Base-by-base conservation (phyloP, 2,797 vertebrate genomes). In the Ibycter americanus region DNA sequence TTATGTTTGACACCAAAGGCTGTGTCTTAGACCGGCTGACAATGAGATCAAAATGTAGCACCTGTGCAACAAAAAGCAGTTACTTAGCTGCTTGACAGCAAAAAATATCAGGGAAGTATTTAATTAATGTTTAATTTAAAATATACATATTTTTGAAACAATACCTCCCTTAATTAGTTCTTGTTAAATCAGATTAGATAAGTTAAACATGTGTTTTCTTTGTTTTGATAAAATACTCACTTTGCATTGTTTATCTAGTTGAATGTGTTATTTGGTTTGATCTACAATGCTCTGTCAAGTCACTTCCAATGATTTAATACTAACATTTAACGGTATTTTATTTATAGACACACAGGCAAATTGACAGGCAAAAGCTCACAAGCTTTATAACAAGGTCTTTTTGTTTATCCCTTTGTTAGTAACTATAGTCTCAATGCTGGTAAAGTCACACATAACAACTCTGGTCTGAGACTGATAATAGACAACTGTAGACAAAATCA, bases 1-100 rank as follows among this genome's bases (percentile, higher is more conserved):
- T 9, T 61, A n/a, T 1, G 0, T 59, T 83, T 74, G 32, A 77
- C 29, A 74, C 3, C 0, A 0, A 67, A 52, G 9, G 21, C 19
- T 14, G 1, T 44, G 11, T 58, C 26, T 72, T 36, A n/a, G 6
- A 36, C 20, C 5, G 6, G 7, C 17, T 74, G 56, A 67, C 32
- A 83, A 7, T 23, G 44, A 51, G 6, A 18, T 49, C 16, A 40
- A 40, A 86, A 52, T 2, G 9, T 3, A 71, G 19, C 26, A 66
- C 0, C 3, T 51, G 18, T 12, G 26, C 11, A 21, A 36, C 7
- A 49, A 55, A 80, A 42, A 36, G 0, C 4, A 73, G 11, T 34
- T 78, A 49, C 36, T 46, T 34, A 66, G 7, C 18, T 81, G 2
- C 13, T 70, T 85, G n/a, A 27, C 1, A 26, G 15, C 3, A 76